These are phyloP conservation scores for Rousettus madagascariensis DNA, from an alignment of 2,797 vertebrate species.

Conservation along the genomic window DNA sequence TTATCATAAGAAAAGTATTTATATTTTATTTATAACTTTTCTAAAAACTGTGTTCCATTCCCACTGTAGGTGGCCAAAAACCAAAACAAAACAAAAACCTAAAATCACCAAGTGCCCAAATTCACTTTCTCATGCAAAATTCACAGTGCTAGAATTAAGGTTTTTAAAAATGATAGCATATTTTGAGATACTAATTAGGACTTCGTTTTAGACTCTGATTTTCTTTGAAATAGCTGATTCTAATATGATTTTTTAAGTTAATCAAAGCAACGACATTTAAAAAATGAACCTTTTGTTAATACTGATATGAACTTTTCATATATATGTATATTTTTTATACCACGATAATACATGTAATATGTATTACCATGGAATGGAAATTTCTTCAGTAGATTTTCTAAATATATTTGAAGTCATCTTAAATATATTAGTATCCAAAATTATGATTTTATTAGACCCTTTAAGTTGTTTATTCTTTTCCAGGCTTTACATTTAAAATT, in stretches of 20 bases:
- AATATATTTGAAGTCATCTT: not conserved
- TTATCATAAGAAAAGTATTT: not conserved
- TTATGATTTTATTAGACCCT: not conserved
- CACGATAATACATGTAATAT: not conserved
- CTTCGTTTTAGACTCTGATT: slow-evolving; percentile 16
- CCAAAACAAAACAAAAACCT: not conserved
- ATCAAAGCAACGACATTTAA: slow-evolving; percentile 40
- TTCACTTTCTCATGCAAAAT: not conserved
- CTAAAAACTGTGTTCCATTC: slow-evolving; percentile 25
- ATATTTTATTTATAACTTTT: slow-evolving; percentile 26
- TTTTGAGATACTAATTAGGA: not conserved
- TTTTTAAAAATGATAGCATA: slow-evolving; percentile 5
- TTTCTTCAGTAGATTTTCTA: slow-evolving; percentile 25
- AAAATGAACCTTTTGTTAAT: not conserved
- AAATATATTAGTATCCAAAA: not conserved
- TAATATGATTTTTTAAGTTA: slow-evolving; percentile 4
- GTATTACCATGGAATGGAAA: not conserved
- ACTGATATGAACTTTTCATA: not conserved
- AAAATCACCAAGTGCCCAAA: not conserved
- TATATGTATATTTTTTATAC: not conserved
- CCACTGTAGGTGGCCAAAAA: not conserved
- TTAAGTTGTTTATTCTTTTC: not conserved
- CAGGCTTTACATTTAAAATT: not conserved
- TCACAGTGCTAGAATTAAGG: not conserved
- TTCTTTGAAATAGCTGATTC: not conserved